phyloP scores from a whole-genome alignment of 2,113 vertebrate genomes.

The Bos taurus region DNA sequence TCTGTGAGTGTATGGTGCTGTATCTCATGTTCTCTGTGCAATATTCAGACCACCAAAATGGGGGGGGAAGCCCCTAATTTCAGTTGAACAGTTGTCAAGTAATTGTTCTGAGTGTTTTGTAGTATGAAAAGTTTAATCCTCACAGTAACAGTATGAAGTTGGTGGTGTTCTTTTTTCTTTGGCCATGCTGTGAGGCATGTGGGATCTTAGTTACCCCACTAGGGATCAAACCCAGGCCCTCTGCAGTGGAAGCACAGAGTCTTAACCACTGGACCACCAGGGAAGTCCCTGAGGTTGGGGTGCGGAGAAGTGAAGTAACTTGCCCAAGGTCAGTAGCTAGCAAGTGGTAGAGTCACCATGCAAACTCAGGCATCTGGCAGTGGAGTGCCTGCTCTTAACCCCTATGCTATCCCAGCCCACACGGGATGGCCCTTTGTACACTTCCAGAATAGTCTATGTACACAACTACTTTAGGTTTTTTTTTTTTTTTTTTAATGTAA shows the following conservation, averaged over 20 bases:
- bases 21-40: background rate
- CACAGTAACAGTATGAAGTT: background rate
- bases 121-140: background rate
- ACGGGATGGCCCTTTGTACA: background rate
- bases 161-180: background rate
- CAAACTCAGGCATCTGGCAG: background rate
- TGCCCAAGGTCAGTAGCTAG: background rate
- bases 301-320: background rate
- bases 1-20: background rate
- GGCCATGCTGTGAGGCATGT: background rate
- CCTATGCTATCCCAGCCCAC: background rate
- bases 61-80: background rate
- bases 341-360: background rate
- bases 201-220: background rate
- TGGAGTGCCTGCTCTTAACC: background rate
- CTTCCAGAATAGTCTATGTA: background rate
- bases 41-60: background rate
- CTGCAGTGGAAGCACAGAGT: too few species aligned
- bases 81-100: background rate
- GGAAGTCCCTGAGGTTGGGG: background rate
- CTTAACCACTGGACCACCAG: too few species aligned
- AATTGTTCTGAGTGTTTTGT: background rate
- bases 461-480: background rate
- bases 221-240: background rate
- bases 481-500: background rate